A percentile compares a stretch with the other conserved stretches of the same genome.
Conservation (phyloP, 2,888 invertebrate genomes). For the Morpho deidamia region DNA sequence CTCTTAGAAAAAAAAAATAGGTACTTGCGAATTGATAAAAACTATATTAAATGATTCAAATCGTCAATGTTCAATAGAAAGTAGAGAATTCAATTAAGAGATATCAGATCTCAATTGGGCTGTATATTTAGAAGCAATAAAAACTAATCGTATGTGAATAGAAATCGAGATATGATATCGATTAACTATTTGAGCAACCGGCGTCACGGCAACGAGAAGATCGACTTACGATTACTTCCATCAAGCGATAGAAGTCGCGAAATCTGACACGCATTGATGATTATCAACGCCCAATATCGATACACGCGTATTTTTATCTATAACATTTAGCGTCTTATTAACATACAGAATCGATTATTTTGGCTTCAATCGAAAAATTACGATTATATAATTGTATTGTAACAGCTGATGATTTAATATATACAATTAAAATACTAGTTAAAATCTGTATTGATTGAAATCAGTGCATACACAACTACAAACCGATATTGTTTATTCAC, state of each 20-base stretch:
- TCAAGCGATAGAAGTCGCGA: conserved; percentile 33
- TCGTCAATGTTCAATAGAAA: not conserved
- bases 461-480: conserved; percentile 27
- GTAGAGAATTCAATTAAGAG: conserved; percentile 4
- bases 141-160: conserved; percentile 15
- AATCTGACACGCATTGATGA: conserved; percentile 29
- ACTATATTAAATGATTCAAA: no score
- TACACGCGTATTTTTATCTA: not conserved
- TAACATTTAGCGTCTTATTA: conserved; percentile 5
- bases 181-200: conserved; percentile 59
- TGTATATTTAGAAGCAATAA: conserved; percentile 1
- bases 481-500: conserved; percentile 23
- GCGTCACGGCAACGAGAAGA: conserved; percentile 46
- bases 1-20: no score
- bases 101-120: not conserved
- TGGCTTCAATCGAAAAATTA: conserved; percentile 4
- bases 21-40: no score
- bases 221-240: conserved; percentile 36
- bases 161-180: conserved; percentile 30
- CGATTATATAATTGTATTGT: not conserved
- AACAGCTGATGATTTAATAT: conserved; percentile 19
- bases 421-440: conserved; percentile 25
- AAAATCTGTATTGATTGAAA: conserved; percentile 28
- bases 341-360: conserved; percentile 16
- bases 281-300: conserved; percentile 17